Conservation (phyloP, 2,888 invertebrate genomes). For the Cheilosia pagana region DNA sequence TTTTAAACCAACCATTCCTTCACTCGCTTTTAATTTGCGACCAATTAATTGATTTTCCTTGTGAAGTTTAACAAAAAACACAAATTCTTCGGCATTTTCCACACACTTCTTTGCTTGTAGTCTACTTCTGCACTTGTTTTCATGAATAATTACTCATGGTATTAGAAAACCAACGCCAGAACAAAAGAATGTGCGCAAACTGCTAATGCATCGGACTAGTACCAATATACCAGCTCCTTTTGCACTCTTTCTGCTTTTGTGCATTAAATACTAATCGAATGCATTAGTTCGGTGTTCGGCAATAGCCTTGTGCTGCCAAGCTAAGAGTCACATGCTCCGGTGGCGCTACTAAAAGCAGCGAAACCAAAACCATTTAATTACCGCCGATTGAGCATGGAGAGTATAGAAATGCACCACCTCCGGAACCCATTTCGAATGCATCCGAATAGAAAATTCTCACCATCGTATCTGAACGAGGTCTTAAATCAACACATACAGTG, state of each 20-base stretch:
- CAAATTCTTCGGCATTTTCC: background rate
- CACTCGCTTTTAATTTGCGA: constrained; percentile 23
- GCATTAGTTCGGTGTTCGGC: constrained; percentile 56
- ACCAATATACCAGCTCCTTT: constrained; percentile 18
- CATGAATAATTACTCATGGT: constrained; percentile 42
- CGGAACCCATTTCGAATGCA: constrained; percentile 68
- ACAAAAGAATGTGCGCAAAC: constrained; percentile 20
- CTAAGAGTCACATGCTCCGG: constrained; percentile 28
- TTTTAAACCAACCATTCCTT: background rate
- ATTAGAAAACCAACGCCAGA: background rate
- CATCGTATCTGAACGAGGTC: constrained; percentile 62
- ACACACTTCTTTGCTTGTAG: background rate
- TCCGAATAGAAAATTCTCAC: constrained; percentile 72
- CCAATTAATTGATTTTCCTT: constrained; percentile 24
- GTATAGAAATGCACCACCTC: constrained; percentile 38
- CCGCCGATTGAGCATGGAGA: constrained; percentile 54
- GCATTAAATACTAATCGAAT: constrained; percentile 70
- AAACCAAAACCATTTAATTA: constrained; percentile 74
- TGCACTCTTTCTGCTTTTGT: constrained; percentile 36
- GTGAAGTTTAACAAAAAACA: background rate
- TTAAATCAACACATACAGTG: constrained; percentile 68
- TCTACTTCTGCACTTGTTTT: constrained; percentile 11
- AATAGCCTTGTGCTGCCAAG: constrained; percentile 33
- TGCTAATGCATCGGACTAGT: constrained; percentile 32
- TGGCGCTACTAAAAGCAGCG: constrained; percentile 46